These are phyloP conservation scores for Maniola hyperantus DNA, from an alignment of 2,888 invertebrate genomes.

Conservation along the genomic window DNA sequence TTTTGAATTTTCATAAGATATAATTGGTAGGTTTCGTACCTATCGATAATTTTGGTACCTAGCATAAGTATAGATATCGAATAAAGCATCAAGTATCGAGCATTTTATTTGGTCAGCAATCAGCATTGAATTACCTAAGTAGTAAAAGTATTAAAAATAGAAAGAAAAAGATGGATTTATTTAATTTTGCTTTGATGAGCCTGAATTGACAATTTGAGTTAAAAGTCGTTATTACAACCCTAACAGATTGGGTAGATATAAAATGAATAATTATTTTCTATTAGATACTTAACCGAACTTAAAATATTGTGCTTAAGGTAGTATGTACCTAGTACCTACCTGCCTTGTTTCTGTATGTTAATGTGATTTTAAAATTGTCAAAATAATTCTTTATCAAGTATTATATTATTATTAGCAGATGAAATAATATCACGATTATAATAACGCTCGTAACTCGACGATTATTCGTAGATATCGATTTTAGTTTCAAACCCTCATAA, in stretches of 20 bases:
- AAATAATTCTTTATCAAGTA: too few relatives aligned
- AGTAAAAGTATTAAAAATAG: not conserved
- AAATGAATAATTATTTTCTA: too few relatives aligned
- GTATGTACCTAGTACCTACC: too few relatives aligned
- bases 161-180: not conserved
- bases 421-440: not conserved
- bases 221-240: too few relatives aligned
- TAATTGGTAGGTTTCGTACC: too few relatives aligned
- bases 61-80: not conserved
- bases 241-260: too few relatives aligned
- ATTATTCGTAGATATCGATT: constrained; percentile 3
- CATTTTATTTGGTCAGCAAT: not conserved
- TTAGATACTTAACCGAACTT: too few relatives aligned
- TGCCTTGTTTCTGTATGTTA: too few relatives aligned
- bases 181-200: not conserved
- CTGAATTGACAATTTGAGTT: not conserved
- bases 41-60: too few relatives aligned
- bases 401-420: not conserved
- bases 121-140: not conserved
- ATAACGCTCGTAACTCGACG: not conserved
- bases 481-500: constrained; percentile 22
- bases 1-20: too few relatives aligned
- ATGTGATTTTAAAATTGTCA: too few relatives aligned
- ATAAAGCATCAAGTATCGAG: not conserved
- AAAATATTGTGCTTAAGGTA: too few relatives aligned